These are phyloP conservation scores for Lasioglossum marginatum DNA, from an alignment of 2,888 invertebrate genomes.

Conservation along the genomic window DNA sequence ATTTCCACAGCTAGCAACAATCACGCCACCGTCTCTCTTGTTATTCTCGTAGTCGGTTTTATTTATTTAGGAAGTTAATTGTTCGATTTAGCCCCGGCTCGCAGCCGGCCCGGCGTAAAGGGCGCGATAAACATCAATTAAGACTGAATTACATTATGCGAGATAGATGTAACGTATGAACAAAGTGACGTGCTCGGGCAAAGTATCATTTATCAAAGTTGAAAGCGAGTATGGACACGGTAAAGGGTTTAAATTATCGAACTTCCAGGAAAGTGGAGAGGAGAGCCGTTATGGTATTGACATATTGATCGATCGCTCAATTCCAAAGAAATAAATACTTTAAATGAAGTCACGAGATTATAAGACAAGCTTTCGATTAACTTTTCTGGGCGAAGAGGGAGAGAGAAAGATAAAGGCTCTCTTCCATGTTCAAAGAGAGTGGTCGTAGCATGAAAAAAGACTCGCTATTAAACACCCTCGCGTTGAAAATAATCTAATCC, in stretches of 20 bases:
- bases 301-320: conserved; percentile 63
- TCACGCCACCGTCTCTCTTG: neutral
- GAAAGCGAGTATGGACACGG: conserved; percentile 53
- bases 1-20: too few species aligned
- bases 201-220: conserved; percentile 69
- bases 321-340: conserved; percentile 55
- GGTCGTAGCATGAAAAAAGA: neutral
- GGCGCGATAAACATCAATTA: conserved; percentile 44
- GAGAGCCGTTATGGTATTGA: conserved; percentile 62
- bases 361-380: conserved; percentile 33
- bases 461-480: neutral
- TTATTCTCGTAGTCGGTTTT: neutral
- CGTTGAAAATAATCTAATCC: neutral
- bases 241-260: conserved; percentile 72
- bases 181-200: conserved; percentile 53
- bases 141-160: conserved; percentile 37
- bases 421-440: neutral
- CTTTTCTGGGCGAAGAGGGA: neutral
- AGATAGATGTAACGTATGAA: conserved; percentile 49
- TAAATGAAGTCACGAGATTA: conserved; percentile 44
- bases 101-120: neutral
- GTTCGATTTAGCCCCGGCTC: neutral
- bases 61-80: neutral
- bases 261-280: conserved; percentile 58
- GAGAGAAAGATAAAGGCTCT: neutral